Base-by-base conservation (phyloP, 2,113 vertebrate species). In the Festucalex cinctus region DNA sequence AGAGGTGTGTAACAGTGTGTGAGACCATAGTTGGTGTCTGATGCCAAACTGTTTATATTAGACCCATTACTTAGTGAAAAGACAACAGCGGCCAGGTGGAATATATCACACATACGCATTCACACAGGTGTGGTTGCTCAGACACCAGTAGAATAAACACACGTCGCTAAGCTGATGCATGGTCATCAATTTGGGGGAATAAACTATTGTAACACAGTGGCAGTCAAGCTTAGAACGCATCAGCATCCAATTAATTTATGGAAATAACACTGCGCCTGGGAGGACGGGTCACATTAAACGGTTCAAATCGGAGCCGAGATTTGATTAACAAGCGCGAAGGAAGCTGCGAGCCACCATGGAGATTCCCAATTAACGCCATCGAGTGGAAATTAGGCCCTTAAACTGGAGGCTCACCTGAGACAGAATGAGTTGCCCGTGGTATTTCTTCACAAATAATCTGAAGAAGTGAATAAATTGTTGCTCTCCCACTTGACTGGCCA, bases 371-470 rank as follows among this genome's bases (percentile, higher is more conserved):
- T 48, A 43, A 71, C 24, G 73, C 54, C 68, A 74, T 81, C 39
- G 59, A 66, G 44, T 44, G 49, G 65, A 78, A 71, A 59, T 62
- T 1, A 39, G 46, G n/a, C 62, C 69, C 32, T 46, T 66, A 5
- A 16, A 56, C 28, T 3, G 8, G 41, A 74, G 54, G 28, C 74
- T 79, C 71, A 98, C 97, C 95, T 98, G 94, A 86, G 97, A 98
- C 65, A 98, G 91, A 86, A 99, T 87, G 16, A 99, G 93, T 63
- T 94, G 94, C 20, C 96, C 96, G 19, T 98, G 97, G 85, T 93
- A 95, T 69, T 83, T 89, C 66, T 87, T 75, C 58, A 98, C 94
- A 90, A 98, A 98, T 73, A 88, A 89, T 75, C 84, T 89, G 87
- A 99, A 91, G 88, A 95, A 97, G 56, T 85, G 44, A 70, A 96